These are phyloP conservation scores for Resseliella maxima DNA, from an alignment of 2,888 invertebrate species.

Conservation along the genomic window DNA sequence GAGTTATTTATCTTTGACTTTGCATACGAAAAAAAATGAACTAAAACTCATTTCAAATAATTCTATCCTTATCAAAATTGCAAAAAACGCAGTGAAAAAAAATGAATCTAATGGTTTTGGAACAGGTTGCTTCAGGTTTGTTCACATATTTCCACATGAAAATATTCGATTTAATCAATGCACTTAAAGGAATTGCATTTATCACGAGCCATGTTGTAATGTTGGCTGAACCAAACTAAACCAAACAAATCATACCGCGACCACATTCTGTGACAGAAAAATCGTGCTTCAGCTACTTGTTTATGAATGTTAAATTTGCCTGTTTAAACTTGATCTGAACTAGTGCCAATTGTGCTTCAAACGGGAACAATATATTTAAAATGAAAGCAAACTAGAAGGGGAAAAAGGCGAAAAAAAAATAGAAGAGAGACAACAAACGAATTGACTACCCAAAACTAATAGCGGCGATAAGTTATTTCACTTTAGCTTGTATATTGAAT, in stretches of 20 bases:
- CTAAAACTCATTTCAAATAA: background rate
- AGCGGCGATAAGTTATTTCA: conserved; percentile 34
- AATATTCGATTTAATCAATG: conserved; percentile 12
- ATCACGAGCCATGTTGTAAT: conserved; percentile 7
- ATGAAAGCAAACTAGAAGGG: background rate
- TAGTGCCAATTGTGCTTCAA: background rate
- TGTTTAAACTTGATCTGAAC: conserved; percentile 3
- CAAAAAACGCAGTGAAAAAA: background rate
- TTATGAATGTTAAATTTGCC: background rate
- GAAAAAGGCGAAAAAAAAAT: background rate
- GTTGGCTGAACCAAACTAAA: background rate
- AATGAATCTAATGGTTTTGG: conserved; percentile 21
- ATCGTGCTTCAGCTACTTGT: conserved; percentile 51
- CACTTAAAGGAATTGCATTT: conserved; percentile 36
- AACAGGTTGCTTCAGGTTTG: background rate
- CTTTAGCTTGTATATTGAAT: conserved; percentile 31
- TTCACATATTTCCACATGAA: background rate
- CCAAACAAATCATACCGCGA: conserved; percentile 35
- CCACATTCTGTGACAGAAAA: conserved; percentile 52
- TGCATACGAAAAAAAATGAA: background rate
- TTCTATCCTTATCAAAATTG: background rate
- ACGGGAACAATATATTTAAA: background rate
- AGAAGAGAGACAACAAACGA: background rate
- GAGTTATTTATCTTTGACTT: background rate
- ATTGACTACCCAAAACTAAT: conserved; percentile 32